These are phyloP conservation scores for Lepidostoma basale DNA, from an alignment of 1,140 invertebrate species.

Conservation along the genomic window DNA sequence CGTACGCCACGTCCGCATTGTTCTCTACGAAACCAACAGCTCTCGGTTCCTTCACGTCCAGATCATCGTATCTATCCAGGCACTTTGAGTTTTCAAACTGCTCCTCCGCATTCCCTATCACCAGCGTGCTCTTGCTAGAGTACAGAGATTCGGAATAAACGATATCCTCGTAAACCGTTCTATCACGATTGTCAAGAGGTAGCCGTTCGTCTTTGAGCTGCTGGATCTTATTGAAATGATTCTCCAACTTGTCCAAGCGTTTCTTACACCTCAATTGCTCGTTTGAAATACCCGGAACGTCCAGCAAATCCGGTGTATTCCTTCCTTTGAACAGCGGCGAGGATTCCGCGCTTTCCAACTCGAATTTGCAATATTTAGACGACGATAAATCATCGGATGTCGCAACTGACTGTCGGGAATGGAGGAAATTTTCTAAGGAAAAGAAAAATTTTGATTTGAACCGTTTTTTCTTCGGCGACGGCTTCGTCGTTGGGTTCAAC, in stretches of 20 bases:
- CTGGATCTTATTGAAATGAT: conserved; percentile 57
- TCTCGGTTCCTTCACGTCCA: neutral
- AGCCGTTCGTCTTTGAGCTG: conserved; percentile 35
- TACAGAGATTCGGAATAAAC: conserved; percentile 41
- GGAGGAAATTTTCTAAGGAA: conserved; percentile 59
- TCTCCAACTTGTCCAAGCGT: conserved; percentile 59
- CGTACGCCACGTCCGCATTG: conserved; percentile 46
- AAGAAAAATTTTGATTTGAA: conserved; percentile 56
- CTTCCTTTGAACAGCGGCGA: conserved; percentile 55
- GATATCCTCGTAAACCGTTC: conserved; percentile 16
- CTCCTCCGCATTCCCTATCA: conserved; percentile 8
- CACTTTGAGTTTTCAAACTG: too few relatives aligned
- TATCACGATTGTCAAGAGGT: neutral
- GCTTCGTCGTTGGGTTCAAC: conserved; percentile 1
- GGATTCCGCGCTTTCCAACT: conserved; percentile 59
- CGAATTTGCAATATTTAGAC: conserved; percentile 60
- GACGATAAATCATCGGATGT: conserved; percentile 60
- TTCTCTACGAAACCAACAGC: neutral
- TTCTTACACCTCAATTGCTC: conserved; percentile 54
- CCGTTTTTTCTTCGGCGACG: conserved; percentile 37
- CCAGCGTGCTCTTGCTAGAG: conserved; percentile 26
- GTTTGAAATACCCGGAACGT: conserved; percentile 56
- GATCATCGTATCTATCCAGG: conserved; percentile 4
- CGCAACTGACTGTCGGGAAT: conserved; percentile 57
- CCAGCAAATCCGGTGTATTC: conserved; percentile 56